A percentile compares a stretch with the other conserved stretches of the same genome.
These are phyloP conservation scores for Pseudochirops corinnae DNA, from an alignment of 2,797 vertebrate genomes.

Conservation along the genomic window DNA sequence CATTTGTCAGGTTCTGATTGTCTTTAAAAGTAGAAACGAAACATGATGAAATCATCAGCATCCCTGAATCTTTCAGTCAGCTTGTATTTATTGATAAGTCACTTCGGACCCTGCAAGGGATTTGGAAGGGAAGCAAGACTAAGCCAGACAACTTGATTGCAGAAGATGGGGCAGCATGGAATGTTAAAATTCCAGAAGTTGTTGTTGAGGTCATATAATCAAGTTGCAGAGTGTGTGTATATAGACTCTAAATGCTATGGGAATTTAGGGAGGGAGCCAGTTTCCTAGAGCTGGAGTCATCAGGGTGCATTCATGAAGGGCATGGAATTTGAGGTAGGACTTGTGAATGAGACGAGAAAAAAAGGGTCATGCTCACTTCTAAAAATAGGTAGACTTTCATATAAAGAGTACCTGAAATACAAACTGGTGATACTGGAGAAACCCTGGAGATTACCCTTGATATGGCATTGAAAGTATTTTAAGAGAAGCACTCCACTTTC, in stretches of 20 bases:
- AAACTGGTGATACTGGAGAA: background rate
- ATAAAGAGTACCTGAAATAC: conserved; percentile 8
- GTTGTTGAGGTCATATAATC: background rate
- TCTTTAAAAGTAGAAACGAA: background rate
- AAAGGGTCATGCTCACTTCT: too few species aligned
- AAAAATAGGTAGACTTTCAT: background rate
- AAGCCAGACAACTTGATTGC: background rate
- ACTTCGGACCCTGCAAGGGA: background rate
- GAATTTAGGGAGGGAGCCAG: conserved; percentile 3
- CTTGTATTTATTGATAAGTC: background rate
- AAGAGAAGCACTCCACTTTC: background rate
- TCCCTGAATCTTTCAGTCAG: background rate
- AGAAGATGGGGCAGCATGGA: background rate
- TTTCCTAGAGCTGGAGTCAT: background rate
- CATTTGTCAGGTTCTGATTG: background rate
- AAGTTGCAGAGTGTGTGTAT: background rate
- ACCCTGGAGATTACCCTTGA: background rate
- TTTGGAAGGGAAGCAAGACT: background rate
- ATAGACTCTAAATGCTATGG: background rate
- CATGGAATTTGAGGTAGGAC: background rate
- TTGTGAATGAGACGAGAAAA: background rate
- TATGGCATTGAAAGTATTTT: background rate
- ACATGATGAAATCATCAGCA: background rate
- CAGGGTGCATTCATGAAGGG: background rate
- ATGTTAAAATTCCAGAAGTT: background rate